Conservation (phyloP, 2,797 vertebrate genomes). For the Cirrhinus mrigala region DNA sequence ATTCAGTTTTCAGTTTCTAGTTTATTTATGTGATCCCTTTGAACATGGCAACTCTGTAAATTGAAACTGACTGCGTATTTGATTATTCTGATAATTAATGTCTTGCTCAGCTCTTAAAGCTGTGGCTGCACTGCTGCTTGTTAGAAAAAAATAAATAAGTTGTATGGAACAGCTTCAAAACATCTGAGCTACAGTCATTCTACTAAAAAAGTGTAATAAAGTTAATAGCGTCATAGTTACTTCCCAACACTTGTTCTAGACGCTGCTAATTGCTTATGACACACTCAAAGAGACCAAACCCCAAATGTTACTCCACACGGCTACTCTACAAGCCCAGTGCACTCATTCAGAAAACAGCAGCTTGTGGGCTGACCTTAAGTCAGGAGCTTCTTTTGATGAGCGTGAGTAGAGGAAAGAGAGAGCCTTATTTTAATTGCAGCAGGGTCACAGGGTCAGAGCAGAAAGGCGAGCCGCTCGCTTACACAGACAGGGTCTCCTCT, state of each 20-base stretch:
- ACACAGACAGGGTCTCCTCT: constrained; percentile 13
- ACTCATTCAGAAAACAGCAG: constrained; percentile 41
- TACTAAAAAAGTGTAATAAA: background rate
- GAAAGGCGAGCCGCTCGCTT: constrained; percentile 12
- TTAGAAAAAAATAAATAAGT: background rate
- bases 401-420: constrained; percentile 28
- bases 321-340: constrained; percentile 18
- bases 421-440: constrained; percentile 52
- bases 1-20: background rate
- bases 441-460: constrained; percentile 20
- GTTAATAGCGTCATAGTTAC: background rate
- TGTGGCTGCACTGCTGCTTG: background rate
- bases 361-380: constrained; percentile 16
- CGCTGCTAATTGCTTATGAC: constrained; percentile 1
- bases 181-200: background rate
- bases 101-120: background rate
- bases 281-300: background rate
- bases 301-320: constrained; percentile 7
- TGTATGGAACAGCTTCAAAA: background rate
- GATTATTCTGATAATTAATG: background rate
- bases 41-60: background rate
- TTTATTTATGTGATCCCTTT: background rate
- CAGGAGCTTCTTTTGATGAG: constrained; percentile 42
- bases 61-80: background rate
- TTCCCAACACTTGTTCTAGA: background rate